Evolutionary conservation across 92 coral and sea anemone genomes (phyloP).

Genomic region (Desmophyllum pertusum): DNA sequence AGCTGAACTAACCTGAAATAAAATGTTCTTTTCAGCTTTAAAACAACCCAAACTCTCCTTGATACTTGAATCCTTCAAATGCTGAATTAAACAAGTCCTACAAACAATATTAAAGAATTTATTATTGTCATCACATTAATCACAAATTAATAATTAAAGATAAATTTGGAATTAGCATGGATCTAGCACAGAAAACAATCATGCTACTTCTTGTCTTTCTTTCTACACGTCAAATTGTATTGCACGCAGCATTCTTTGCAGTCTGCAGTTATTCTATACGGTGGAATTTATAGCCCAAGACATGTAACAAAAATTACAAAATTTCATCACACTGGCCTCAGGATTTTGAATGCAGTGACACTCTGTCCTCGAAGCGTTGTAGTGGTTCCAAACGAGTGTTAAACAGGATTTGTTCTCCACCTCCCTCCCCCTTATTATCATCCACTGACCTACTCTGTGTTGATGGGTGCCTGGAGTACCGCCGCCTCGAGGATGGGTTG

Average conservation of each 20-base stretch:
- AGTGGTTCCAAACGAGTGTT: no score
- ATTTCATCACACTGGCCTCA: background rate
- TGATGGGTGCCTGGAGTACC: no score
- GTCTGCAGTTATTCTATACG: background rate
- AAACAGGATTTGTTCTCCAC: no score
- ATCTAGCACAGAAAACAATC: no score
- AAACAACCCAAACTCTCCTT: constrained; percentile 96
- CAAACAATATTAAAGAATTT: background rate
- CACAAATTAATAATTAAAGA: background rate
- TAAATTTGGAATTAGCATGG: no score
- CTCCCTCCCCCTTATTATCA: no score
- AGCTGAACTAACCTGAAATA: constrained; percentile 88
- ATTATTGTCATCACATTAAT: background rate
- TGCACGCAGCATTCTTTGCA: no score
- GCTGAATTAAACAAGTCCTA: constrained; percentile 99
- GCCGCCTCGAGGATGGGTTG: no score
- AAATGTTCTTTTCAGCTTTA: constrained; percentile 93
- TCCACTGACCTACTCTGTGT: no score
- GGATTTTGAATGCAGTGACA: background rate
- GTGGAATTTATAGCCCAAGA: background rate
- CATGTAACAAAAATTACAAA: background rate
- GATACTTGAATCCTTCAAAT: constrained; percentile 93
- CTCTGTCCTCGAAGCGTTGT: no score
- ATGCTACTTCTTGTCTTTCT: no score
- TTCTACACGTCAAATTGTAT: no score